phyloP scores from a whole-genome alignment of 1,140 invertebrate species.

The Saxidomus purpurata region DNA sequence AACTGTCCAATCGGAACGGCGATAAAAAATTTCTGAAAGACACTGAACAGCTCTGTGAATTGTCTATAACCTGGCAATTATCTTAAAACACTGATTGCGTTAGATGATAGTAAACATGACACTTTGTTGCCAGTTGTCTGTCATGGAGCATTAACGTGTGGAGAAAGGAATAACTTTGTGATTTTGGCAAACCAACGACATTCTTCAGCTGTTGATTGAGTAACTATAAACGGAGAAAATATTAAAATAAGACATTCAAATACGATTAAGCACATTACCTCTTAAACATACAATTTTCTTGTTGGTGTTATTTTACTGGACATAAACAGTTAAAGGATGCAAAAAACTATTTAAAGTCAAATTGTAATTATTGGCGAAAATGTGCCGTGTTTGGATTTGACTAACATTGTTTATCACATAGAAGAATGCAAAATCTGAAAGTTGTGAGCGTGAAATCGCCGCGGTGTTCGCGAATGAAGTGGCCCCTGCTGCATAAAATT shows the following conservation, averaged over 20 bases:
- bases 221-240: too few species aligned
- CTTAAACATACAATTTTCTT: too few species aligned
- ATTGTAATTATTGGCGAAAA: too few species aligned
- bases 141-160: neutral
- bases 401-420: too few species aligned
- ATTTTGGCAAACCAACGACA: neutral
- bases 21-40: constrained; percentile 4
- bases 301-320: too few species aligned
- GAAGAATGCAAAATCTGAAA: constrained; percentile 29
- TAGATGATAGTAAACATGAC: neutral
- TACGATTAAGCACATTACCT: neutral
- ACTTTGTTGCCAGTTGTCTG: neutral
- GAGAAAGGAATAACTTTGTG: neutral
- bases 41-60: neutral
- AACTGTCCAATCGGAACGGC: neutral
- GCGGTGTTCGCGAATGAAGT: constrained; percentile 9
- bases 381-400: too few species aligned
- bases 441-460: constrained; percentile 35
- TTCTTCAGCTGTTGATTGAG: neutral
- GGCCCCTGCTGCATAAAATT: constrained; percentile 37
- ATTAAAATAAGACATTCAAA: neutral
- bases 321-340: too few species aligned
- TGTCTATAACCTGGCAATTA: constrained; percentile 9
- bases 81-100: neutral
- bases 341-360: too few species aligned